A percentile compares a stretch with the other conserved stretches of the same genome.
Evolutionary conservation across 2,797 vertebrate genomes (phyloP).

Genomic region (Leptoclinus maculatus): DNA sequence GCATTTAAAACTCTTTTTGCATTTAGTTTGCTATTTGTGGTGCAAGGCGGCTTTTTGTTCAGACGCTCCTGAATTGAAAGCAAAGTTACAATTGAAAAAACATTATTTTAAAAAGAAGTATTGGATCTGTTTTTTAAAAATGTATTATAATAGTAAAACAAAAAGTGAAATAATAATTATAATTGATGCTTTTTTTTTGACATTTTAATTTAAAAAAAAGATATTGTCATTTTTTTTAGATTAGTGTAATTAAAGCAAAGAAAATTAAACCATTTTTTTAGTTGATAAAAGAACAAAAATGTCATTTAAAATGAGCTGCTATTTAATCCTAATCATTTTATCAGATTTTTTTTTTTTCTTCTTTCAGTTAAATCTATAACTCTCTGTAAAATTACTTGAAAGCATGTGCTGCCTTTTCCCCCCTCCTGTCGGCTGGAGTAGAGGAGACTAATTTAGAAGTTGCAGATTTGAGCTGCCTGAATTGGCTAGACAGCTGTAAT

Average conservation of each 20-base stretch:
- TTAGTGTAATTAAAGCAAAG: neutral
- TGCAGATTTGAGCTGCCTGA: conserved; percentile 99
- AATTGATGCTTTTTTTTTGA: conserved; percentile 11
- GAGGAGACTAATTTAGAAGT: conserved; percentile 99
- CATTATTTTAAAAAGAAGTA: neutral
- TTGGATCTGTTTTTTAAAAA: neutral
- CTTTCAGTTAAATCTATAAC: conserved; percentile 43
- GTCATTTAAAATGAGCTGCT: conserved; percentile 11
- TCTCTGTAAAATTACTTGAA: conserved; percentile 70
- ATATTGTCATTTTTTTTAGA: neutral
- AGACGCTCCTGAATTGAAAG: conserved; percentile 25
- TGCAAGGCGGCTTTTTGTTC: conserved; percentile 18
- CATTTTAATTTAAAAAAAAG: neutral
- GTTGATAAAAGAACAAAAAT: conserved; percentile 2
- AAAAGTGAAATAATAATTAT: neutral
- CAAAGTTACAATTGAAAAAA: conserved; percentile 12
- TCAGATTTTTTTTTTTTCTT: neutral
- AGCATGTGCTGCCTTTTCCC: conserved; percentile 72
- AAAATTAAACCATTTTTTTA: neutral
- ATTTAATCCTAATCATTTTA: conserved; percentile 40
- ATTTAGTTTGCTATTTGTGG: conserved; percentile 31
- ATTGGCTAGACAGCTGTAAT: conserved; percentile 99
- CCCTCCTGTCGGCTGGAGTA: conserved; percentile 82
- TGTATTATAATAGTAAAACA: neutral
- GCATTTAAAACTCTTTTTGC: conserved; percentile 48